Conservation (phyloP, 2,888 invertebrate species). For the Glaucopsyche alexis region DNA sequence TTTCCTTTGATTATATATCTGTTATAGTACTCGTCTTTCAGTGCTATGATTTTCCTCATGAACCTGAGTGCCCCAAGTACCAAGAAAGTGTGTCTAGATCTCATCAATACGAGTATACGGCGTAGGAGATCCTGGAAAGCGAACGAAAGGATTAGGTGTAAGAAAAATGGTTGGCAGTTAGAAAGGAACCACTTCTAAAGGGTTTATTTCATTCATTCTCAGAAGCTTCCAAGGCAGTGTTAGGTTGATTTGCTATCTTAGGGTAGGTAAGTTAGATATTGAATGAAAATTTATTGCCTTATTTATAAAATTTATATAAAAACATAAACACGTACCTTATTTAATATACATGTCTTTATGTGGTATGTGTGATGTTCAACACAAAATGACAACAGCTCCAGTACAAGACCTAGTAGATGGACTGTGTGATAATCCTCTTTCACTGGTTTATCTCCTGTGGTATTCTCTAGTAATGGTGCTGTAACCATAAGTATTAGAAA, state of each 20-base stretch:
- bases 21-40: constrained; percentile 99
- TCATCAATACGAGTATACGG: constrained; percentile 96
- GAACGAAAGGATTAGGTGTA: neutral
- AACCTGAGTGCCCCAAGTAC: constrained; percentile 97
- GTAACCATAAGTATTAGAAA: constrained; percentile 38
- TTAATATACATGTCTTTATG: constrained; percentile 98
- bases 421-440: constrained; percentile 98
- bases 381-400: constrained; percentile 98
- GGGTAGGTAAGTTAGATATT: too few relatives aligned
- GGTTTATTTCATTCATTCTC: too few relatives aligned
- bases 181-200: neutral
- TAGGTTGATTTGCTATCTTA: neutral
- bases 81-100: constrained; percentile 97
- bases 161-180: neutral
- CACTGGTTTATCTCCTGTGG: constrained; percentile 92
- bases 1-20: constrained; percentile 96
- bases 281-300: too few relatives aligned
- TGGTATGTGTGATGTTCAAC: constrained; percentile 99
- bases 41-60: constrained; percentile 97
- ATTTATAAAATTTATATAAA: neutral
- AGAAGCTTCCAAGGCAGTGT: neutral
- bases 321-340: constrained; percentile 80
- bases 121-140: constrained; percentile 88
- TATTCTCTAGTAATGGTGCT: constrained; percentile 97
- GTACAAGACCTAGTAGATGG: constrained; percentile 94